A percentile compares a stretch with the other conserved stretches of the same genome.
phyloP scores from a whole-genome alignment of 2,888 invertebrate species.

The Dynastes tityus region DNA sequence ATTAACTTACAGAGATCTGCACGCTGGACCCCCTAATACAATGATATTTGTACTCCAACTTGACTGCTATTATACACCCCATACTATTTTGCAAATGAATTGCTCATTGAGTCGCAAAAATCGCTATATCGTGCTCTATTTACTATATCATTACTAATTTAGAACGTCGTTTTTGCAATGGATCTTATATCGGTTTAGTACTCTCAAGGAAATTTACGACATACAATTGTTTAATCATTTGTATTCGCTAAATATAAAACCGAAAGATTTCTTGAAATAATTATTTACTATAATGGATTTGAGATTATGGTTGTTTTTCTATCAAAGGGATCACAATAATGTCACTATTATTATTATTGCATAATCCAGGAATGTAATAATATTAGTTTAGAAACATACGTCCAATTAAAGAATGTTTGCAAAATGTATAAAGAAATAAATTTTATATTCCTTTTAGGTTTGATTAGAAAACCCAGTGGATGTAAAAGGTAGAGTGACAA shows the following conservation, averaged over 20 bases:
- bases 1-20: slow-evolving; percentile 66
- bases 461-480: slow-evolving; percentile 29
- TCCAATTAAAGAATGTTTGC: too few relatives aligned
- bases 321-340: too few relatives aligned
- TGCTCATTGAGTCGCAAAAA: slow-evolving; percentile 51
- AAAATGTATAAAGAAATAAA: not conserved
- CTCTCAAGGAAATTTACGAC: too few relatives aligned
- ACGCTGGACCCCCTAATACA: slow-evolving; percentile 59
- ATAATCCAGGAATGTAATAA: too few relatives aligned
- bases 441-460: slow-evolving; percentile 18
- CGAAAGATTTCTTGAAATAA: not conserved
- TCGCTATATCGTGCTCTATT: slow-evolving; percentile 47
- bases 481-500: slow-evolving; percentile 7
- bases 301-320: not conserved
- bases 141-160: slow-evolving; percentile 42
- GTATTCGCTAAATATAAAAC: too few relatives aligned
- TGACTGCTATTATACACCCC: slow-evolving; percentile 58
- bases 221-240: too few relatives aligned
- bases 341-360: too few relatives aligned
- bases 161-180: not conserved
- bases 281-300: too few relatives aligned
- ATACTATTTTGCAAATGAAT: slow-evolving; percentile 53
- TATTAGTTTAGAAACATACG: too few relatives aligned
- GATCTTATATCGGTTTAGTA: too few relatives aligned
- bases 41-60: slow-evolving; percentile 60